A percentile compares a stretch with the other conserved stretches of the same genome.
Evolutionary conservation across 2,888 invertebrate genomes (phyloP).

Genomic region (Amaurobius ferox): DNA sequence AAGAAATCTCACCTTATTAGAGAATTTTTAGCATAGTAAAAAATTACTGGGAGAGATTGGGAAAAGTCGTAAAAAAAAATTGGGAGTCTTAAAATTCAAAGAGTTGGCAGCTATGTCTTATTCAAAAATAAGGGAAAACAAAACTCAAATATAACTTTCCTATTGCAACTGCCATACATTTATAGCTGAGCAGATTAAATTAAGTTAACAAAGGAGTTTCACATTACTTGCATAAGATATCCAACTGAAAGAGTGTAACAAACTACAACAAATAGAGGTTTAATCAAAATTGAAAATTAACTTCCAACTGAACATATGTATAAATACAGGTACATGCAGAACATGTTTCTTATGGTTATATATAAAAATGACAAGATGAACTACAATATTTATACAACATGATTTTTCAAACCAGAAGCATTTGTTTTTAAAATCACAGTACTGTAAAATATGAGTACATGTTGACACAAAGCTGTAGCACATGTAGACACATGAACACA

Average conservation of each 20-base stretch:
- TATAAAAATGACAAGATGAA: conserved; percentile 66
- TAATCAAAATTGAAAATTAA: no score
- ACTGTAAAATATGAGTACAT: conserved; percentile 52
- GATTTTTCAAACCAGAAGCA: conserved; percentile 12
- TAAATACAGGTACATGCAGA: conserved; percentile 7
- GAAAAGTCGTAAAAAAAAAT: no score
- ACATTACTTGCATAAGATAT: not conserved
- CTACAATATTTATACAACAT: conserved; percentile 26
- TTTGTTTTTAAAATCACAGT: conserved; percentile 63
- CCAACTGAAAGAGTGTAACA: conserved; percentile 39
- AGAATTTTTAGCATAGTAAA: no score
- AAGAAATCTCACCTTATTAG: no score
- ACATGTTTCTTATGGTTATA: not conserved
- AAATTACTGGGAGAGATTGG: no score
- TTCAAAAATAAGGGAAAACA: no score
- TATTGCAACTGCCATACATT: conserved; percentile 49
- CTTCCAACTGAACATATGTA: conserved; percentile 23
- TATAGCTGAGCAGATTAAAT: conserved; percentile 23
- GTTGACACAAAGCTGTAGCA: conserved; percentile 8
- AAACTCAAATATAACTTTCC: no score
- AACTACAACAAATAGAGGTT: conserved; percentile 65
- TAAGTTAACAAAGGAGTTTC: not conserved
- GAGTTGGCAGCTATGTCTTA: no score
- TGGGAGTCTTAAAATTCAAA: no score
- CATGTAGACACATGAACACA: conserved; percentile 46